Evolutionary conservation across 2,113 vertebrate species (phyloP).

Genomic region (Uria lomvia): DNA sequence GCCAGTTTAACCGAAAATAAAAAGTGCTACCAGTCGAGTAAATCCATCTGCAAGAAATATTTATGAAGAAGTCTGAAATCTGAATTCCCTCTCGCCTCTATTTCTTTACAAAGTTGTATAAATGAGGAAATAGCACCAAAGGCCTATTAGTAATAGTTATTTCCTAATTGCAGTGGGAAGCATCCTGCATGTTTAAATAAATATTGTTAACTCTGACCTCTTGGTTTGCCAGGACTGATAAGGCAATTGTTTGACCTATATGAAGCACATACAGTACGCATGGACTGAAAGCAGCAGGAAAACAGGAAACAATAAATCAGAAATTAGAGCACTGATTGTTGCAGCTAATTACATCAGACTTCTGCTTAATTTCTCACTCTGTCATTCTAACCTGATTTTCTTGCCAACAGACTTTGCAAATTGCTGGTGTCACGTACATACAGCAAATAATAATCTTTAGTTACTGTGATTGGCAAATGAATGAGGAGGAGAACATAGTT

Average conservation of each 20-base stretch:
- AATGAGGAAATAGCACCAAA: conserved; percentile 75
- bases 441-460: conserved; percentile 82
- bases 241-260: conserved; percentile 81
- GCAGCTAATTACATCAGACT: conserved; percentile 90
- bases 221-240: conserved; percentile 79
- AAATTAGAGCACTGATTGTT: conserved; percentile 89
- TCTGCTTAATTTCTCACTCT: conserved; percentile 87
- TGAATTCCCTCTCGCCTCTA: conserved; percentile 12
- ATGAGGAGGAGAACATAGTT: conserved; percentile 75
- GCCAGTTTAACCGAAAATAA: background rate
- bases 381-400: conserved; percentile 87
- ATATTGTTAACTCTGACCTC: conserved; percentile 87
- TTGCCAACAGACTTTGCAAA: conserved; percentile 84
- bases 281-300: conserved; percentile 79
- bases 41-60: background rate
- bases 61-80: background rate
- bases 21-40: background rate
- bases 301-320: conserved; percentile 96
- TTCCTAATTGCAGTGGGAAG: conserved; percentile 87
- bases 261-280: conserved; percentile 81
- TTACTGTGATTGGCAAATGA: conserved; percentile 80
- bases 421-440: conserved; percentile 82
- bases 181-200: conserved; percentile 89
- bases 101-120: conserved; percentile 54
- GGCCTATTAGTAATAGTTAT: conserved; percentile 81